Conservation (phyloP, 2,888 invertebrate genomes). For the Nomada fabriciana region DNA sequence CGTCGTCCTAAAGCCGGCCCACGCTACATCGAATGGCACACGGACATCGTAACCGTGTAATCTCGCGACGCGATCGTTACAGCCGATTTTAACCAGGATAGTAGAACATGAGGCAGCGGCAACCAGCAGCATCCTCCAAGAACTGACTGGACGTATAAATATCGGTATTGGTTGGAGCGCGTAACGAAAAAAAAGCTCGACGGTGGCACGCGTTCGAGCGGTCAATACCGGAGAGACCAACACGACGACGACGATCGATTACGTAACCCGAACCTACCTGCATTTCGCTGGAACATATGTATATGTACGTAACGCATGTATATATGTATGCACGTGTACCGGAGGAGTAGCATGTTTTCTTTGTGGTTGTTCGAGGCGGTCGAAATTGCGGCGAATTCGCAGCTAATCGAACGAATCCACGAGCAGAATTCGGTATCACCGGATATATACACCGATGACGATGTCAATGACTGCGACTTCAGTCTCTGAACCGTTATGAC, state of each 20-base stretch:
- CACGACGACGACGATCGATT: constrained; percentile 2
- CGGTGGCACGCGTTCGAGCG: background rate
- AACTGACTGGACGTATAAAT: background rate
- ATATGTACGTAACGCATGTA: background rate
- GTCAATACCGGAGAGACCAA: background rate
- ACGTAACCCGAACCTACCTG: constrained; percentile 5
- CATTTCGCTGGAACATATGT: background rate
- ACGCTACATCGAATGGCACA: constrained; percentile 66
- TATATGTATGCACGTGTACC: background rate
- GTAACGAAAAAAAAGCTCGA: background rate
- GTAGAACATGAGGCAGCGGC: background rate
- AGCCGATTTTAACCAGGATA: constrained; percentile 48
- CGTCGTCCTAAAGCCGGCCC: constrained; percentile 71
- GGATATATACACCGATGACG: constrained; percentile 34
- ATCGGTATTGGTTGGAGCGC: background rate
- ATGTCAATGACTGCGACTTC: constrained; percentile 64
- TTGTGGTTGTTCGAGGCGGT: no score
- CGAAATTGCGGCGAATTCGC: background rate
- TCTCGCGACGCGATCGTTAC: constrained; percentile 53
- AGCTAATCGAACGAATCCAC: constrained; percentile 17
- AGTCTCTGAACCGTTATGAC: constrained; percentile 50
- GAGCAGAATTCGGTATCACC: constrained; percentile 35
- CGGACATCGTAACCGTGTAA: constrained; percentile 54
- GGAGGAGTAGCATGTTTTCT: no score
- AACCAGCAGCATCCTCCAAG: no score